Base-by-base conservation (phyloP, 2,888 invertebrate species). In the Cryptus armator region DNA sequence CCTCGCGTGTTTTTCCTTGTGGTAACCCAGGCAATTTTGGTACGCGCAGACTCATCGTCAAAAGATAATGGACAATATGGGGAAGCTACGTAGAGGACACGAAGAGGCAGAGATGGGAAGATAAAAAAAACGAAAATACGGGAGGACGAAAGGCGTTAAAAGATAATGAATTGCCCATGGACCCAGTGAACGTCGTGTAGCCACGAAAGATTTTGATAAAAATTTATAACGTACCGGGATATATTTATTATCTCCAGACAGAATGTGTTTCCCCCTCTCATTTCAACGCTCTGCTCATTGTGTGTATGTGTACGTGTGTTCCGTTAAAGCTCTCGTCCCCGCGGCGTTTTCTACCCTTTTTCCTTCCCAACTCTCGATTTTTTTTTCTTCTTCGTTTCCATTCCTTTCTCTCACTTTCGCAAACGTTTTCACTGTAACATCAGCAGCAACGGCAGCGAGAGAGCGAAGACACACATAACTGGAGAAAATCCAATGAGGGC, bases 401-500 rank as follows among this genome's bases (percentile, higher is more conserved):
- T 79, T 62, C 71, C 82, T 83, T 85, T 81, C 75, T 81, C 81
- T 51, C 70, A 70, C 77, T 84, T 43, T 56, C 70, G 83, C 77
- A 78, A 81, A 81, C 81, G 70, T 77, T 86, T 84, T 78, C 56
- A 77, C 14, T 53, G 71, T 68, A 16, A 32, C 62, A 44, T 43
- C 14, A 51, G 32, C 75, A 48, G 44, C 53, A 56, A 43, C 77
- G 14, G 12, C 24, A 48, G 51, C 32, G 16, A 9, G 16, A 16
- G 53, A 67, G 62, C 56, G 32, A 7, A 68, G 71, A 74, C 59
- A 48, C 82, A 75, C 75, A 76, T 67, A 29, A 56, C 82, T 29
- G 70, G 44, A 56, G 82, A 76, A 84, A 87, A 86, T 86, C 84
- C 82, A 81, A 86, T 84, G 84, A 84, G 75, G 74, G 83, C 78